phyloP scores from a whole-genome alignment of 2,113 vertebrate genomes.

The Todiramphus chloris region DNA sequence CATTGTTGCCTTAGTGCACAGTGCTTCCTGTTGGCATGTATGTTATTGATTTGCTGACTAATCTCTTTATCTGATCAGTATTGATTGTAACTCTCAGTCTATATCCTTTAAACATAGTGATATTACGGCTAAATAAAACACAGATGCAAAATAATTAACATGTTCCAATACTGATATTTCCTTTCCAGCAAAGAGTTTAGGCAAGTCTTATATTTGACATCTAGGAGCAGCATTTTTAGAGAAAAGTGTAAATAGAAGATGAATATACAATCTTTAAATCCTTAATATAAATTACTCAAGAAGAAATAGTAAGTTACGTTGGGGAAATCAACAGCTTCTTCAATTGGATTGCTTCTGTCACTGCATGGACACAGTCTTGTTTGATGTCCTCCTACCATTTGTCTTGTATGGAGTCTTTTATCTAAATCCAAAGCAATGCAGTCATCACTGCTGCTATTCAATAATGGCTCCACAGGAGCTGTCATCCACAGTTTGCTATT shows the following conservation, averaged over 20 bases:
- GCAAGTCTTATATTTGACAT: constrained; percentile 47
- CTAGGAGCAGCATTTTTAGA: constrained; percentile 67
- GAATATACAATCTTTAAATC: constrained; percentile 81
- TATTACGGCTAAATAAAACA: constrained; percentile 72
- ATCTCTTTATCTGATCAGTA: constrained; percentile 79
- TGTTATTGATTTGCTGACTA: constrained; percentile 76
- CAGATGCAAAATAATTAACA: constrained; percentile 71
- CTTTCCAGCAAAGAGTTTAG: constrained; percentile 35
- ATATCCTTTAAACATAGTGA: constrained; percentile 73
- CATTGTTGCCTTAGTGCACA: constrained; percentile 63
- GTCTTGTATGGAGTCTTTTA: constrained; percentile 96
- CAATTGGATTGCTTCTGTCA: constrained; percentile 95
- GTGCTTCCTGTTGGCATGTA: constrained; percentile 66
- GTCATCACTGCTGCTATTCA: constrained; percentile 94
- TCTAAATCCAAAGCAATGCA: constrained; percentile 98
- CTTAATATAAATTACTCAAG: constrained; percentile 88
- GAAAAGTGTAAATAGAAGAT: constrained; percentile 77
- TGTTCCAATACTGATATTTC: constrained; percentile 32
- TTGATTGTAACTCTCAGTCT: constrained; percentile 73
- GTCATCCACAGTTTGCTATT: constrained; percentile 95
- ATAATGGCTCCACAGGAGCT: constrained; percentile 94
- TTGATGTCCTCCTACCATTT: constrained; percentile 98
- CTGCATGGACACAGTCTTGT: constrained; percentile 92
- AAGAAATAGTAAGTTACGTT: constrained; percentile 89
- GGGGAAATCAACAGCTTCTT: constrained; percentile 91